Evolutionary conservation across 92 coral and sea anemone genomes (phyloP), one percentile per base, ranked within the genome.

Genomic region (Hydrozoanthus gracilis): DNA sequence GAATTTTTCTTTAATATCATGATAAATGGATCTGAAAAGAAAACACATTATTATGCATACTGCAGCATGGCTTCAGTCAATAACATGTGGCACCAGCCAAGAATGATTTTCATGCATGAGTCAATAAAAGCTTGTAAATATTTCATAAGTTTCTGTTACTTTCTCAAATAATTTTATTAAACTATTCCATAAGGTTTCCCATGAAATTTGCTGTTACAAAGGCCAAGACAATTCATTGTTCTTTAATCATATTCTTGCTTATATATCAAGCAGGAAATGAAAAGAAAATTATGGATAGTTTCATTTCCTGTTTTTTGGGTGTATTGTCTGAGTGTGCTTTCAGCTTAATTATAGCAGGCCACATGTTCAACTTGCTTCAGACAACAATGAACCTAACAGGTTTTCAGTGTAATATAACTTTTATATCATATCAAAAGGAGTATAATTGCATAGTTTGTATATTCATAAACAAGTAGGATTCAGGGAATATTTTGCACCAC

Each of bases 261-360:
- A n/a, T 62, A 60, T 44, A 15, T 14, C 44, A 4, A 55, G 39
- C 73, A 46, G 73, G 84, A 78, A 78, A 60, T 44, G 44, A 78
- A 45, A 17, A 35, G 83, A 51, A 16, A 58, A 79, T 44, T 39
- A 10, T 12, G 62, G 62, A 46, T 79, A 60, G 54, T 61, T 79
- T 64, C 54, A 79, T 79, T 79, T 79, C 84, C 84, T 79, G 84
- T 15, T 18, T 55, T 79, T 71, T n/a, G 46, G 56, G 11, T 16
- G 2, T 47, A 14, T 61, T 61, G 72, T 61, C 84, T 79, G n/a
- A 45, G 0, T 27, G 39, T 77, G 47, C 11, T 35, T 54, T n/a
- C 65, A 20, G 5, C 56, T 54, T 4, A 18, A 68, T 56, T 15
- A 14, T 47, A 48, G 45, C 20, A 79, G 61, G 84, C n/a, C 84